These are phyloP conservation scores for Papilio aristodemus DNA, from an alignment of 1,140 invertebrate species.

Conservation along the genomic window DNA sequence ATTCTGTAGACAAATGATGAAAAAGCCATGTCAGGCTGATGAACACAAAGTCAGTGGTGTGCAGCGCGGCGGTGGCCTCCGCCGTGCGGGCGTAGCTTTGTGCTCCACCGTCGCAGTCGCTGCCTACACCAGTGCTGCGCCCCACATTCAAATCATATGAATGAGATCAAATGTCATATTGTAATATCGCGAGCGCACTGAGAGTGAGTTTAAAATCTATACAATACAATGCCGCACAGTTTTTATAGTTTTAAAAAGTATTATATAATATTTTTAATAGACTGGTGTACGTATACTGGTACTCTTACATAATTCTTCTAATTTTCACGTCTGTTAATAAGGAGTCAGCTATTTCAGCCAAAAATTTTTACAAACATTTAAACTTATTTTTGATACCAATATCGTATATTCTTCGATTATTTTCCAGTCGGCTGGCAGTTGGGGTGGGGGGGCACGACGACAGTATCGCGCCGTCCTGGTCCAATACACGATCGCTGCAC, in stretches of 20 bases:
- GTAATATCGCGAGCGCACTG: not conserved
- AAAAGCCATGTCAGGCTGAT: conserved; percentile 9
- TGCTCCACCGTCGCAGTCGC: not conserved
- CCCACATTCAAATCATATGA: conserved; percentile 17
- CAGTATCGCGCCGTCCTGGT: conserved; percentile 13
- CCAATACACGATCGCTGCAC: conserved; percentile 19
- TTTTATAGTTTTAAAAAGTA: no score
- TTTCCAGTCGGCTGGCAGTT: not conserved
- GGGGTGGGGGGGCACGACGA: no score
- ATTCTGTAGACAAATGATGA: conserved; percentile 14
- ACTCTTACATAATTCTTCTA: no score
- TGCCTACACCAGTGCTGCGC: not conserved
- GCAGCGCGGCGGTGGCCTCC: not conserved
- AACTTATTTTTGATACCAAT: not conserved
- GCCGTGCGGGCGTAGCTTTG: not conserved
- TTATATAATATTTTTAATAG: no score
- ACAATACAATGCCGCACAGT: no score
- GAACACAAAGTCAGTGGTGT: conserved; percentile 8
- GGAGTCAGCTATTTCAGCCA: no score
- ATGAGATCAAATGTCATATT: not conserved
- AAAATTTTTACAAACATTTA: no score
- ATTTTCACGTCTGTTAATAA: no score
- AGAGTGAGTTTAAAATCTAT: not conserved
- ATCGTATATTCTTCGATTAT: not conserved
- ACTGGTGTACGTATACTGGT: no score